Evolutionary conservation across 2,888 invertebrate species (phyloP).

Genomic region (Dorcus hopei): DNA sequence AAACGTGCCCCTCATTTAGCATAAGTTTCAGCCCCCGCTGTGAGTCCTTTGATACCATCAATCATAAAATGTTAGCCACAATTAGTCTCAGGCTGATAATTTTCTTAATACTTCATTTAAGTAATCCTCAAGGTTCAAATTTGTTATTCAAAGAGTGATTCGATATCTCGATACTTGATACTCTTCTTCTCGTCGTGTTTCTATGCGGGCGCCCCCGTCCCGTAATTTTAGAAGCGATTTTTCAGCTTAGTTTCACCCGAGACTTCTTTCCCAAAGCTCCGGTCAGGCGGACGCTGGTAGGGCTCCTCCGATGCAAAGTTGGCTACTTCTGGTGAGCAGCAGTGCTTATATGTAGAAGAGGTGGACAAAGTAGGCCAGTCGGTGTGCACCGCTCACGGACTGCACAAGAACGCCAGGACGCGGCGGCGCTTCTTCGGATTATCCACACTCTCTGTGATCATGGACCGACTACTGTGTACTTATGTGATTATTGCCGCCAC

Average conservation of each 20-base stretch:
- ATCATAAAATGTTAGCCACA: too few species aligned
- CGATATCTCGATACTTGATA: too few species aligned
- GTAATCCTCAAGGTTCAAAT: too few species aligned
- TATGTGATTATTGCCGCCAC: slow-evolving; percentile 32
- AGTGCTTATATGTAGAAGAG: slow-evolving; percentile 28
- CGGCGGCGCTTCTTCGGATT: neutral
- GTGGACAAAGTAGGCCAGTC: slow-evolving; percentile 43
- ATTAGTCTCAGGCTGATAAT: too few species aligned
- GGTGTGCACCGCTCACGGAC: slow-evolving; percentile 35
- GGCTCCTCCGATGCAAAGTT: slow-evolving; percentile 5
- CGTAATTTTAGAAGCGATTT: too few species aligned
- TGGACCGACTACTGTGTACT: slow-evolving; percentile 33
- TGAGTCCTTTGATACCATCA: too few species aligned
- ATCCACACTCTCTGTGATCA: slow-evolving; percentile 24
- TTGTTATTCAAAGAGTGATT: too few species aligned
- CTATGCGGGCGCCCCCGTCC: too few species aligned
- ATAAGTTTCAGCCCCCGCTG: too few species aligned
- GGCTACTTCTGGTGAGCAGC: neutral
- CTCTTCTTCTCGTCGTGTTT: too few species aligned
- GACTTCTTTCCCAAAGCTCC: slow-evolving; percentile 11
- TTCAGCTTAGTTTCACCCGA: neutral
- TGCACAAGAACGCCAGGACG: slow-evolving; percentile 13
- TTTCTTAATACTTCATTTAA: too few species aligned
- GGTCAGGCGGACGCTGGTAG: slow-evolving; percentile 3
- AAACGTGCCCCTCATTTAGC: too few species aligned